Base-by-base conservation (phyloP, 2,888 invertebrate genomes). In the Ephialtes manifestator region DNA sequence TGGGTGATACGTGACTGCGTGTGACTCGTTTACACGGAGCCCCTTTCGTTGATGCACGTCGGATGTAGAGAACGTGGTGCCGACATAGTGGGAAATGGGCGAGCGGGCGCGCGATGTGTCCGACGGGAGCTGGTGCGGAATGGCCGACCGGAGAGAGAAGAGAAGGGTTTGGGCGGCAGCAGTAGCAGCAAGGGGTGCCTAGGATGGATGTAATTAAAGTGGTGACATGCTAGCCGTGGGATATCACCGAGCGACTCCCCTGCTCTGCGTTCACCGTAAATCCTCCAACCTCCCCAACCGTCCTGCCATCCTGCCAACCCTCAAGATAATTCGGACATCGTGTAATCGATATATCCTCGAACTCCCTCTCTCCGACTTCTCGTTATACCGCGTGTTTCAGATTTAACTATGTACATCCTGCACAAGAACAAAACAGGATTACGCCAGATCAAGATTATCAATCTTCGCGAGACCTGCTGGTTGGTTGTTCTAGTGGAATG, bases 131-230 rank as follows among this genome's bases (percentile, higher is more conserved):
- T 85, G 82, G 85, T 82, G 80, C 84, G 85, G 85, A 83, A 82
- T 85, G 84, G 83, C 86, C 81, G 86, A 86, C 84, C 83, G 85
- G 79, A 81, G 68, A 71, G 79, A 18, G 51, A 24, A 74, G 79
- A 72, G 70, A 46, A 72, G 76, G 46, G 77, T 77, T 60, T 68
- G 78, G 80, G 80, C 82, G 80, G 84, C 82, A 77, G 58, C 68
- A 82, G 68, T 48, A 48, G 68, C 68, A 81, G 84, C 70, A 74
- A 77, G 87, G 86, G 86, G 86, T 86, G 87, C 79, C 87, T 90
- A 91, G 92, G 92, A 93, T 92, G 92, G 91, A 92, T 92, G 92
- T 92, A 92, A 93, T 93, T 93, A 92, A 93, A 93, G 92, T 93
- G 93, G 92, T 91, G 92, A 92, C 92, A 92, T 91, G 92, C 91